A percentile compares a stretch with the other conserved stretches of the same genome.
phyloP scores from a whole-genome alignment of 2,888 invertebrate species.

The Nephrocerus scutellatus region DNA sequence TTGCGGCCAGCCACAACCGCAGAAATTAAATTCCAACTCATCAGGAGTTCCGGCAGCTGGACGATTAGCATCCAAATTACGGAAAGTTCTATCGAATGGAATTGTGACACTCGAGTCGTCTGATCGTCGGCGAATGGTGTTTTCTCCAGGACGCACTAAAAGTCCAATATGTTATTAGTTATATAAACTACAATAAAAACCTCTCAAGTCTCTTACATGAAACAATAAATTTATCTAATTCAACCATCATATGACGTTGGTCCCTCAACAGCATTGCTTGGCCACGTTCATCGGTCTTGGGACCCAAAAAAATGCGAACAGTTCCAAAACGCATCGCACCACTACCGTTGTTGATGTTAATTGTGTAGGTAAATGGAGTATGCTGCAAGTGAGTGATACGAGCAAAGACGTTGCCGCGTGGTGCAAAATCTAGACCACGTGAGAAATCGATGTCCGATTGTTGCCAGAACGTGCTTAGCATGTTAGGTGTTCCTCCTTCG shows the following conservation, averaged over 20 bases:
- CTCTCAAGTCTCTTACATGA: conserved; percentile 49
- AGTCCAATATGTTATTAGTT: conserved; percentile 7
- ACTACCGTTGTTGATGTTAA: conserved; percentile 56
- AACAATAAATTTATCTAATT: conserved; percentile 61
- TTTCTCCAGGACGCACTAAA: conserved; percentile 61
- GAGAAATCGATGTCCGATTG: conserved; percentile 70
- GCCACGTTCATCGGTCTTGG: conserved; percentile 60
- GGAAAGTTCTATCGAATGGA: conserved; percentile 75
- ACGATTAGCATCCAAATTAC: conserved; percentile 57
- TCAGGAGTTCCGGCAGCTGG: conserved; percentile 53
- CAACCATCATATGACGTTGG: conserved; percentile 59
- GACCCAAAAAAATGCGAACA: conserved; percentile 60
- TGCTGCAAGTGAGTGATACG: conserved; percentile 71
- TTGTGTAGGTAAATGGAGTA: conserved; percentile 60
- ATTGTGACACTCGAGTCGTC: conserved; percentile 72
- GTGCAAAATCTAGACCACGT: conserved; percentile 75
- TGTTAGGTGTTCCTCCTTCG: conserved; percentile 52
- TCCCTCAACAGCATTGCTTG: conserved; percentile 55
- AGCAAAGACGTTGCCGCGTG: conserved; percentile 65
- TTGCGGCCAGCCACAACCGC: conserved; percentile 83
- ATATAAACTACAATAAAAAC: background rate
- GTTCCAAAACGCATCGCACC: conserved; percentile 53
- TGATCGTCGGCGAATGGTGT: conserved; percentile 60
- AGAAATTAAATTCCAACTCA: conserved; percentile 64
- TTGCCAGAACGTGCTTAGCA: conserved; percentile 68